phyloP scores from a whole-genome alignment of 2,888 invertebrate genomes.

The Diplazon laetatorius region DNA sequence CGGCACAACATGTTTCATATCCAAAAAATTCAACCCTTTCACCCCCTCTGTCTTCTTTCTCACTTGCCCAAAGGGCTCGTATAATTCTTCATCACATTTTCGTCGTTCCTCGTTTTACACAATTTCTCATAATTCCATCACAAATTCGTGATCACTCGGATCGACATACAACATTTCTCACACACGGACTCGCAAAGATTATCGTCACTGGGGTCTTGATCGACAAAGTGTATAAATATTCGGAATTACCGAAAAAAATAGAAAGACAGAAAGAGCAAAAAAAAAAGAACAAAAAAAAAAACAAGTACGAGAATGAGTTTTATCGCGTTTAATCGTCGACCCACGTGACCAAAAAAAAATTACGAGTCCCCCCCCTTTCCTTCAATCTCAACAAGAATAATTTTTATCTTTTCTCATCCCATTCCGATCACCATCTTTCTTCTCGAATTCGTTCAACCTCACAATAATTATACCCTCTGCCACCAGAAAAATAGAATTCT shows the following conservation, averaged over 20 bases:
- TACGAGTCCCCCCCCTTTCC: conserved; percentile 3
- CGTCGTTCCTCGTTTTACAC: conserved; percentile 18
- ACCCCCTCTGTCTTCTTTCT: background rate
- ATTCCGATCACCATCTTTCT: conserved; percentile 10
- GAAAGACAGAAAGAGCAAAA: too few relatives aligned
- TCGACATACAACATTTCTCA: conserved; percentile 57
- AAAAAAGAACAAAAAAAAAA: background rate
- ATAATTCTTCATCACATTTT: conserved; percentile 55
- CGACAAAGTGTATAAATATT: too few relatives aligned
- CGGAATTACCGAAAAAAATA: too few relatives aligned
- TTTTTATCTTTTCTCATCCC: conserved; percentile 3
- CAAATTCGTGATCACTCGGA: conserved; percentile 45
- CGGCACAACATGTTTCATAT: conserved; percentile 58
- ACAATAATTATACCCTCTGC: conserved; percentile 69
- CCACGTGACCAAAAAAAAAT: background rate
- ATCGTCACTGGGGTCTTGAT: conserved; percentile 10
- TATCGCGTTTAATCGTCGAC: background rate
- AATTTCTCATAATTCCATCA: conserved; percentile 36
- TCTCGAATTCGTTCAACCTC: conserved; percentile 56
- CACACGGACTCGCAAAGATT: conserved; percentile 21
- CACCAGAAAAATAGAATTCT: conserved; percentile 82
- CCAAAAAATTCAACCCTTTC: conserved; percentile 54
- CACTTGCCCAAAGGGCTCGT: conserved; percentile 44
- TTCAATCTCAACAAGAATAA: conserved; percentile 23
- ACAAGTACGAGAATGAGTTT: background rate